phyloP scores from a whole-genome alignment of 2,888 invertebrate species.

The Luperina testacea region DNA sequence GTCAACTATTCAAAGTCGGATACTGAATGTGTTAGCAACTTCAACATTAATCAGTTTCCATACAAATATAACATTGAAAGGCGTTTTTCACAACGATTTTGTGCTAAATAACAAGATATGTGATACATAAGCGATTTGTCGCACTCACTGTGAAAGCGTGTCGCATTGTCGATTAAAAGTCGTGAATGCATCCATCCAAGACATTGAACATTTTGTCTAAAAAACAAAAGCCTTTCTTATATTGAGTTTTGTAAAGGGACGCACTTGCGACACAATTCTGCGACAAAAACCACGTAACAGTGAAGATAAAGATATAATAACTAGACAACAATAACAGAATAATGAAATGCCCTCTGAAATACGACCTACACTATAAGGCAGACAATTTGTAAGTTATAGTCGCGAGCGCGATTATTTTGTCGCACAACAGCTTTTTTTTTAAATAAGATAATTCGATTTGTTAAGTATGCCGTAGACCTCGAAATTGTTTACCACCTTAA shows the following conservation, averaged over 20 bases:
- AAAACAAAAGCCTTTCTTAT: neutral
- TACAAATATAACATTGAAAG: slow-evolving; percentile 42
- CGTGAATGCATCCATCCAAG: neutral
- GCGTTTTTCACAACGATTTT: slow-evolving; percentile 34
- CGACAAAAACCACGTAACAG: slow-evolving; percentile 40
- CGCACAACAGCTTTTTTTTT: slow-evolving; percentile 25
- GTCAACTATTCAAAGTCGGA: slow-evolving; percentile 10
- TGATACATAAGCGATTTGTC: slow-evolving; percentile 45
- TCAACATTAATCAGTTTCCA: slow-evolving; percentile 14
- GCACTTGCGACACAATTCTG: slow-evolving; percentile 22
- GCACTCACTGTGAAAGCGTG: slow-evolving; percentile 14
- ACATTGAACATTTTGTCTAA: neutral
- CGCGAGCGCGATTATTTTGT: slow-evolving; percentile 49
- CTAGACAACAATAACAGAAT: slow-evolving; percentile 55
- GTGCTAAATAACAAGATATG: slow-evolving; percentile 62
- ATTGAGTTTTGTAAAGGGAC: neutral
- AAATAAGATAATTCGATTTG: neutral
- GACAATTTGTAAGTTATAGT: slow-evolving; percentile 42
- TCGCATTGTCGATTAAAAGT: neutral
- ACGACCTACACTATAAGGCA: slow-evolving; percentile 60
- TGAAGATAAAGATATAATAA: slow-evolving; percentile 39
- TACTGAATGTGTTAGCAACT: slow-evolving; percentile 21
- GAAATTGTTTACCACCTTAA: neutral
- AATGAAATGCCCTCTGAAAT: slow-evolving; percentile 56
- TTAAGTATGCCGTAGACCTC: neutral